Evolutionary conservation across 2,797 vertebrate genomes (phyloP).

Genomic region (Urocyon cinereoargenteus): DNA sequence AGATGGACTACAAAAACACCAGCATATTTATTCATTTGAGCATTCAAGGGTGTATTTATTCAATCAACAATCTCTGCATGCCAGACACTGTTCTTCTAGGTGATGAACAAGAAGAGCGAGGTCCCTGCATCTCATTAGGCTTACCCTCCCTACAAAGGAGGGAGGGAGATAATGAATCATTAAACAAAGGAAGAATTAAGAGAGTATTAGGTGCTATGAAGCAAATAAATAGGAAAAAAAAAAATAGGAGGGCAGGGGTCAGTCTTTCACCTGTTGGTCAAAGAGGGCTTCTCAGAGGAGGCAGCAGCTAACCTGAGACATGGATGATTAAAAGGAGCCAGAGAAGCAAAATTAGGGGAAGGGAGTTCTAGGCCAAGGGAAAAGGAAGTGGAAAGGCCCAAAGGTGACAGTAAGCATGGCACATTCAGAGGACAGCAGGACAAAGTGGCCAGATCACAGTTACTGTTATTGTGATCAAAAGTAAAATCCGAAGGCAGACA

Average conservation of each 20-base stretch:
- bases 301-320: background rate
- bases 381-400: background rate
- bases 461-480: background rate
- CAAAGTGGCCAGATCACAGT: background rate
- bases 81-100: background rate
- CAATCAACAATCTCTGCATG: background rate
- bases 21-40: background rate
- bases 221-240: background rate
- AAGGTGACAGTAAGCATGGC: too few species aligned
- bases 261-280: background rate
- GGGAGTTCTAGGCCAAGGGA: background rate
- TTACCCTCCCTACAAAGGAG: background rate
- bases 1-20: background rate
- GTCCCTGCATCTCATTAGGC: background rate
- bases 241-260: background rate
- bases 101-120: background rate
- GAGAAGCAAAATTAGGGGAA: background rate
- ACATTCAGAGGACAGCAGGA: background rate
- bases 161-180: background rate
- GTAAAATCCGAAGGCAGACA: background rate
- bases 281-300: background rate
- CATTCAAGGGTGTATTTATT: background rate
- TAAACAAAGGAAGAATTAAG: background rate
- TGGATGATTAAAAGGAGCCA: background rate
- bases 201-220: background rate